Base-by-base conservation (phyloP, 2,113 vertebrate genomes). In the Hystrix cristata region DNA sequence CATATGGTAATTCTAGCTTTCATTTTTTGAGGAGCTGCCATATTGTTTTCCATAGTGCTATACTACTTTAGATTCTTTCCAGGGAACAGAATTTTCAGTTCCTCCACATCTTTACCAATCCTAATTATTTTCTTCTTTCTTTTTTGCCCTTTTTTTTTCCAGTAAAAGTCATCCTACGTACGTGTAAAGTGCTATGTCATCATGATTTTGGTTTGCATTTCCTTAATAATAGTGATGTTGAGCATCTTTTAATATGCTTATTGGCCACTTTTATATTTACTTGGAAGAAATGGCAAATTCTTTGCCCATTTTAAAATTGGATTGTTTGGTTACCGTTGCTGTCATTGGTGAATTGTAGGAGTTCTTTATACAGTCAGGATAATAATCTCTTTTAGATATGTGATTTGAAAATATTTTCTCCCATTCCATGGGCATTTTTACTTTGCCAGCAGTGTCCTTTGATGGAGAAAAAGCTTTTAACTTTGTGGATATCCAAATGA, bases 141-240 rank as follows among this genome's bases (percentile, higher is more conserved):
- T 46, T 87, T 94, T 59, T 34, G 34, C 19, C 31, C 3, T 7
- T 18, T 31, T 38, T 27, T 21, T 19, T 11, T 79, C 76, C 29
- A 34, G 27, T 43, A 67, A 31, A 25, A 79, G 48, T 55, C 55
- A 69, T 80, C 14, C 14, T 93, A 82, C 83, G 19, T 87, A 29
- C 31, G 8, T 43, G 0, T 83, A 21, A 80, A 62, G n/a, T 92
- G 21, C 14, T 38, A 87, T 74, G 19, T 80, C 27, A 62, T 14
- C 62, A 38, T 65, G 53, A n/a, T 86, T 96, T 95, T 90, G 21
- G 76, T 76, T 90, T 90, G 2, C 3, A 82, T 86, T 92, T 96
- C 31, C 53, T 53, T 84, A 53, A 81, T 34, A 11, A 7, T 18
- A 69, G 46, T 48, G 13, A 31, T 86, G 8, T 31, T 91, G 57